Evolutionary conservation across 2,113 vertebrate species (phyloP), one percentile per base, ranked within the genome.

Genomic region (Bungarus multicinctus): DNA sequence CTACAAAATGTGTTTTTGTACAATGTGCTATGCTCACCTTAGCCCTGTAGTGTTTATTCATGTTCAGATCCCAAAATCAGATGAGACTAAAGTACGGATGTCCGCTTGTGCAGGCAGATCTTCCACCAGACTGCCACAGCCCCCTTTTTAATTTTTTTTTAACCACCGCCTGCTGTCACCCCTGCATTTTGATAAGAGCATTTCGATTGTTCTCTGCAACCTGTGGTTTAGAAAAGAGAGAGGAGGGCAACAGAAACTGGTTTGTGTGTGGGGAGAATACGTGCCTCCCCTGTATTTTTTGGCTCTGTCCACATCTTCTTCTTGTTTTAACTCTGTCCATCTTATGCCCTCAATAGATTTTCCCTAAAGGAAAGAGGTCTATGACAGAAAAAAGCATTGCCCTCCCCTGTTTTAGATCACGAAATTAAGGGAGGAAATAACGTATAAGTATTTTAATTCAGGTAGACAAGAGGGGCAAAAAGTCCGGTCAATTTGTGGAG

Each of bases 1-100:
- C 43, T 55, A 93, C 60, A 74, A 43, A 53, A 94, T 94, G 94
- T 54, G 54, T 93, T 92, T 58, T 94, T 89, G 91, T 50, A 60
- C 60, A 92, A 87, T 91, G 22, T 39, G 10, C 91, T 94, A 6
- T 1, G 25, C 18, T 91, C 9, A 18, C 3, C 47, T 39, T 58
- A 23, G 60, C 20, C 87, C 60, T 74, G 50, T 5, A 52, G 50
- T 89, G 25, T 89, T 64, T 47, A 88, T 58, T 69, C 58, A 69
- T 53, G 30, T 88, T 34, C 86, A 22, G 23, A 18, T 11, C n/a
- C 89, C 52, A 89, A 81, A 81, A 53, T 39, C 5, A 81, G 25
- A 92, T 57, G 52, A 34, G 14, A 2, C 50, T 23, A 81, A 43
- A 81, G 74, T 39, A 81, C 34, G 7, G 74, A 18, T 81, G 34